Base-by-base conservation (phyloP, 2,888 invertebrate species). In the Ethmia dodecea region DNA sequence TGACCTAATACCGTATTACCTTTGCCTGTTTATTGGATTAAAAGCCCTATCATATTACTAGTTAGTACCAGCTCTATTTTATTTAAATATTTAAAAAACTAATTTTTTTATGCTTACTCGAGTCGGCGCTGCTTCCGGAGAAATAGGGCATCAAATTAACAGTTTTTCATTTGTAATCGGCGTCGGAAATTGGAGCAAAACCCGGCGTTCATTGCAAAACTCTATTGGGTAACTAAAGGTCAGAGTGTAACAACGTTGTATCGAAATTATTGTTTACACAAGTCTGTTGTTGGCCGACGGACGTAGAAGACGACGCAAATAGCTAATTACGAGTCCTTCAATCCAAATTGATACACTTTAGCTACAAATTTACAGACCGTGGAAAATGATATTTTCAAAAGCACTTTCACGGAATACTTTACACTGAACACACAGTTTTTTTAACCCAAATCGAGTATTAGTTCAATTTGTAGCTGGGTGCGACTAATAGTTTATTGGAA, bases 291-390 rank as follows among this genome's bases (percentile, higher is more conserved):
- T 41, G 37, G 38, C 31, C 37, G 38, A 43, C 35, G 34, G 37
- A 18, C 11, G 31, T 34, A 28, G 42, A 14, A 32, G 39, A 38
- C 25, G 38, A 37, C 31, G 37, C 33, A 28, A 39, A 49, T 50
- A 33, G 32, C 51, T 54, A 56, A 59, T 54, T 59, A 58, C 34
- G 42, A 56, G 50, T 53, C 42, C 45, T 58, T 47, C 43, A 39
- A 35, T 12, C 31, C 46, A 49, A 55, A 50, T 57, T 53, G 42
- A 45, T 51, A 40, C 33, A 43, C 36, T 49, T 43, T 40, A 42
- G 36, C 48, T n/a, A 5, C 8, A 13, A 34, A 22, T 24, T 29
- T 22, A 6, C 10, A 29, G 9, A 34, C 10, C 10, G 11, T 11
- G 5, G 2, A 29, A 30, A 25, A 29, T 15, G 2, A n/a, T 5